Conservation (phyloP, 2,888 invertebrate genomes). For the Strigamia maritima region DNA sequence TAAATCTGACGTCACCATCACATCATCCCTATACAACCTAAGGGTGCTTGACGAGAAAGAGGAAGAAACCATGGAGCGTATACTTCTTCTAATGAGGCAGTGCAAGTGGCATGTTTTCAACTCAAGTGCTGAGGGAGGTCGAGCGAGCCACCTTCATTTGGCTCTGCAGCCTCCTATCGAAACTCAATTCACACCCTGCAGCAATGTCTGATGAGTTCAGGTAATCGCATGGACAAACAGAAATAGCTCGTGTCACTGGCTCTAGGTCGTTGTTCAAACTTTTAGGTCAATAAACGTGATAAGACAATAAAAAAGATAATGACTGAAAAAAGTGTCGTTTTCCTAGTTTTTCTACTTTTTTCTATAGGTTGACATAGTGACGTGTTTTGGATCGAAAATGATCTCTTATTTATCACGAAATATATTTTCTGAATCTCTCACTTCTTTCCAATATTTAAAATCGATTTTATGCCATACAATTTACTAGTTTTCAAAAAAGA, state of each 20-base stretch:
- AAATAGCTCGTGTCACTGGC: constrained; percentile 12
- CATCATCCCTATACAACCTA: neutral
- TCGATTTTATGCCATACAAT: too few species aligned
- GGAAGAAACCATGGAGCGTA: constrained; percentile 34
- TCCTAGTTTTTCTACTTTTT: neutral
- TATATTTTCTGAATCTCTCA: too few species aligned
- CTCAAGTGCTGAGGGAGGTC: constrained; percentile 29
- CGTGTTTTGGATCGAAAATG: too few species aligned
- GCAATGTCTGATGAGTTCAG: constrained; percentile 25
- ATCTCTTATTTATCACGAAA: too few species aligned
- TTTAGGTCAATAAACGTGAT: neutral
- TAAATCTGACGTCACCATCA: neutral
- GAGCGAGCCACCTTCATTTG: constrained; percentile 28
- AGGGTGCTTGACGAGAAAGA: constrained; percentile 20
- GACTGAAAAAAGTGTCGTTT: neutral
- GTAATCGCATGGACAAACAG: constrained; percentile 28
- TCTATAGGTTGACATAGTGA: too few species aligned
- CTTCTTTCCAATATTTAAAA: too few species aligned
- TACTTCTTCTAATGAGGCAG: constrained; percentile 32
- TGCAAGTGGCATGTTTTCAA: constrained; percentile 34
- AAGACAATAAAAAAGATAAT: neutral
- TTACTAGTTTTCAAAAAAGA: too few species aligned
- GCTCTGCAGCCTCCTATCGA: constrained; percentile 20
- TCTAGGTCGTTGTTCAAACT: constrained; percentile 1
- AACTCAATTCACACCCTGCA: constrained; percentile 24